Evolutionary conservation across 2,888 invertebrate genomes (phyloP).

Genomic region (Rhaphigaster nebulosa): DNA sequence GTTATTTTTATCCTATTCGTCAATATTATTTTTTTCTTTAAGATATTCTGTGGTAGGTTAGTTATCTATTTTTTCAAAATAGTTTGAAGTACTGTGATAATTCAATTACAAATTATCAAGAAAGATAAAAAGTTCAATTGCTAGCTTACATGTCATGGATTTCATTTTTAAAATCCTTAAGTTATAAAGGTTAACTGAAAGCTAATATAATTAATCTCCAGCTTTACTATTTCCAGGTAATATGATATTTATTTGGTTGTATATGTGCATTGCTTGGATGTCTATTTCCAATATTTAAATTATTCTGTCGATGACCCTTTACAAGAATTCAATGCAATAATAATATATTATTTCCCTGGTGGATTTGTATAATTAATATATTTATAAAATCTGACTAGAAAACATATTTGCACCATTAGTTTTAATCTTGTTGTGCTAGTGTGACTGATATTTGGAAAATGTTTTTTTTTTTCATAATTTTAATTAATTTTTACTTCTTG

Average conservation of each 20-base stretch:
- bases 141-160: neutral
- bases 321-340: neutral
- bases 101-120: neutral
- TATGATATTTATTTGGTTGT: neutral
- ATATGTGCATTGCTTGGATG: too few species aligned
- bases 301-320: accelerated
- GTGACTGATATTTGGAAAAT: neutral
- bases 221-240: neutral
- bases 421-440: neutral
- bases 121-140: neutral
- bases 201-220: neutral
- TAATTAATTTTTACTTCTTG: neutral
- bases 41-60: neutral
- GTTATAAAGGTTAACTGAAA: neutral
- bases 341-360: neutral
- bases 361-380: neutral
- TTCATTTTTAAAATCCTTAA: neutral
- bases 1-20: neutral
- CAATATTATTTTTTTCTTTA: neutral
- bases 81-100: neutral
- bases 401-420: neutral
- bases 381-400: neutral
- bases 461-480: neutral
- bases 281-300: neutral
- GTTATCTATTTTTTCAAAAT: neutral